Evolutionary conservation across 1,140 invertebrate genomes (phyloP), one percentile per base, ranked within the genome.

Genomic region (Neodiprion lecontei): DNA sequence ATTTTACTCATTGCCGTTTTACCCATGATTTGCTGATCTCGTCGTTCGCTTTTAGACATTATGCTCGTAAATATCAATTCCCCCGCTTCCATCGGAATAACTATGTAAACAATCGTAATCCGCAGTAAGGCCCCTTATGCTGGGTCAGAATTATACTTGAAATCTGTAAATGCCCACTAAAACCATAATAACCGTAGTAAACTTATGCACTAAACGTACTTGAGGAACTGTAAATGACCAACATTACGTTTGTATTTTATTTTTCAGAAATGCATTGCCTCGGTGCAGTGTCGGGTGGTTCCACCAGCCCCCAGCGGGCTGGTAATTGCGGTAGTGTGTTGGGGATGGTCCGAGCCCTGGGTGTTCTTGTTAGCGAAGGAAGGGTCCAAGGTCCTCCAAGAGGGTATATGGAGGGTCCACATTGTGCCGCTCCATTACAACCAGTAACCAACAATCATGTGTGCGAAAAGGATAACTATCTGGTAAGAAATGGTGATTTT

Each of bases 391-490:
- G 91, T 48, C 90, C 90, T 77, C 87, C 89, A 72, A 91, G 91
- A 77, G 92, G 92, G n/a, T 92, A 93, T 84, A 90, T 90, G 76
- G 93, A 94, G 84, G 94, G 94, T 21, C 93, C 93, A 8, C 94
- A 95, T 81, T 94, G 93, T 89, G 91, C 86, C 79, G 82, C 88
- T 74, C 86, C 82, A 66, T 75, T 89, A 73, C 83, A 88, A 80
- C 72, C 86, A 69, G 77, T 77, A 74, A 77, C 82, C 11, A 85
- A 85, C 70, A 84, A 85, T 76, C 92, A 93, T 77, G 83, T 83
- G 71, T 92, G 92, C 84, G 89, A 91, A 74, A 86, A 88, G 73
- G 84, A 87, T 68, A 88, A 90, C 81, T 86, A 86, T 79, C 82
- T 91, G 87, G 92, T 93, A 83, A 86, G 86, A 80, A 67, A 77